phyloP scores from a whole-genome alignment of 1,140 invertebrate species.

The Hirudo medicinalis region DNA sequence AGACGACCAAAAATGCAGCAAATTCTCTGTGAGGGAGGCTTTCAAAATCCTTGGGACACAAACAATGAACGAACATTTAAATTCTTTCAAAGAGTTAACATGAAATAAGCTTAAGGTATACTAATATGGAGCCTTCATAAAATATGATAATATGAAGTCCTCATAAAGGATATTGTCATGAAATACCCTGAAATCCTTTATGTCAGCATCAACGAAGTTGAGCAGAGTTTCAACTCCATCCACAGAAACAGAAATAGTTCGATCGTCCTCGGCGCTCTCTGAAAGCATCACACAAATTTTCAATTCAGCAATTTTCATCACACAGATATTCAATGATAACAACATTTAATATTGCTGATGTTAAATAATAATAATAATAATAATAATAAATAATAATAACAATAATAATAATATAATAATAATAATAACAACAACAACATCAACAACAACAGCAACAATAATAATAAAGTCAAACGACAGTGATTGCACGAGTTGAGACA shows the following conservation, averaged over 20 bases:
- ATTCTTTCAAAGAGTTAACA: background rate
- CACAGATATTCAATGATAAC: too few species aligned
- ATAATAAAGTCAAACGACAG: too few species aligned
- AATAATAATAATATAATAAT: too few species aligned
- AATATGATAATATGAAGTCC: background rate
- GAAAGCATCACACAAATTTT: too few species aligned
- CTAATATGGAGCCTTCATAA: background rate
- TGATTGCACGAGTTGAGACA: too few species aligned
- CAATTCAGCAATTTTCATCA: too few species aligned
- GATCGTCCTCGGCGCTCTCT: conserved; percentile 8
- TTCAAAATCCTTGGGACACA: background rate
- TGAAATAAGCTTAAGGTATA: background rate
- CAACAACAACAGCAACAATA: too few species aligned
- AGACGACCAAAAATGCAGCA: conserved; percentile 81
- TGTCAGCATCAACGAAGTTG: conserved; percentile 63
- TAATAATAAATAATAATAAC: too few species aligned
- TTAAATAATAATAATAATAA: too few species aligned
- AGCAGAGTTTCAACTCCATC: conserved; percentile 83
- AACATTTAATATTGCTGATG: too few species aligned
- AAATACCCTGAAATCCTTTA: conserved; percentile 3
- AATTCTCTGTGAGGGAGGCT: conserved; percentile 36
- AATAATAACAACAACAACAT: too few species aligned
- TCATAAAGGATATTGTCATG: background rate
- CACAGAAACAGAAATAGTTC: conserved; percentile 63
- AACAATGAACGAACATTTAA: background rate